phyloP scores from a whole-genome alignment of 2,113 vertebrate genomes.

The Centropus bengalensis region DNA sequence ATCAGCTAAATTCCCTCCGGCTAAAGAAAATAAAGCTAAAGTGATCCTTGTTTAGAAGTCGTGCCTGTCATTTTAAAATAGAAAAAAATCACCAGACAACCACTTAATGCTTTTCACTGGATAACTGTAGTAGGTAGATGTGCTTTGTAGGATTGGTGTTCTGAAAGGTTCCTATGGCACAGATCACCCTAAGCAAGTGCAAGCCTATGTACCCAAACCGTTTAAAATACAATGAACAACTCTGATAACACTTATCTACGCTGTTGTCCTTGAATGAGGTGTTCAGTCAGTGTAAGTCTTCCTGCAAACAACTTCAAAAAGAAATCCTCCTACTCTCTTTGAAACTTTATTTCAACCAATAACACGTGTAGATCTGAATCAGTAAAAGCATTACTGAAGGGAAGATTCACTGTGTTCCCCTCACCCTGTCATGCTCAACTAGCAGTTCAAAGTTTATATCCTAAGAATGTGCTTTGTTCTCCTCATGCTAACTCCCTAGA shows the following conservation, averaged over 20 bases:
- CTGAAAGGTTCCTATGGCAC: not conserved
- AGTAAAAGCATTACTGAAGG: not conserved
- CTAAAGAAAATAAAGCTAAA: not conserved
- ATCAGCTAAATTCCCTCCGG: not conserved
- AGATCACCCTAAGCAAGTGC: fast-evolving
- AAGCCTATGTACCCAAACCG: not conserved
- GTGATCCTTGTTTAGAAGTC: not conserved
- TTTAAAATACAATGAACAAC: not conserved
- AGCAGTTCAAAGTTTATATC: not conserved
- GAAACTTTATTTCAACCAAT: not conserved
- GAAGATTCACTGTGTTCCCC: not conserved
- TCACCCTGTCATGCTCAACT: not conserved
- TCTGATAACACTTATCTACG: not conserved
- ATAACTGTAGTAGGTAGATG: not conserved
- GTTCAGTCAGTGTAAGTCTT: not conserved
- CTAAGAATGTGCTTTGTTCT: not conserved
- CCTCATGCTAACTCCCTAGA: not conserved
- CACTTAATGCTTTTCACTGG: not conserved
- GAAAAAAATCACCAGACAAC: not conserved
- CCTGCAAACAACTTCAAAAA: not conserved
- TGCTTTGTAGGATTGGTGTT: fast-evolving
- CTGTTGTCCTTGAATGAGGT: not conserved
- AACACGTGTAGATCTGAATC: not conserved
- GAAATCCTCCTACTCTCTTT: not conserved
- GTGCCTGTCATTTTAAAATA: not conserved